Evolutionary conservation across 2,113 vertebrate genomes (phyloP).

Genomic region (Pholis gunnellus): DNA sequence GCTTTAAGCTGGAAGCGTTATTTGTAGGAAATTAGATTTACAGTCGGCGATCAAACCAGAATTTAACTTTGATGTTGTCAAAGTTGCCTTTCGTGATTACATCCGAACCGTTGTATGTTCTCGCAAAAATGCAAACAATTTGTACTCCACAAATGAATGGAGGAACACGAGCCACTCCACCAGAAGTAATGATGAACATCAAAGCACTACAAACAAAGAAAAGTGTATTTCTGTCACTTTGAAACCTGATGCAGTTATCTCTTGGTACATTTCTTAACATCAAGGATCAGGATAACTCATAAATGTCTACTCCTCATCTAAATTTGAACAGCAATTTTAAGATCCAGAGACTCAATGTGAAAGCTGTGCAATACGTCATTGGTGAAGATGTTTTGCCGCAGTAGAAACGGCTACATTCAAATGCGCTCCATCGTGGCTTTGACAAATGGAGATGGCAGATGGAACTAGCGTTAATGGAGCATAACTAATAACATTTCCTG

Average conservation of each 20-base stretch:
- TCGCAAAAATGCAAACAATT: conserved; percentile 1
- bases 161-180: background rate
- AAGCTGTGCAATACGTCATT: background rate
- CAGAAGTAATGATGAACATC: background rate
- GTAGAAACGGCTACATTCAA: background rate
- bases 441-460: background rate
- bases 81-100: conserved; percentile 30
- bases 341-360: background rate
- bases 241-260: background rate
- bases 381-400: background rate
- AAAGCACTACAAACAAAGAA: background rate
- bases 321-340: background rate
- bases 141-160: conserved; percentile 15
- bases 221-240: background rate
- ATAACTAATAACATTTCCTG: background rate
- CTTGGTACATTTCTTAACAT: background rate
- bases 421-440: background rate
- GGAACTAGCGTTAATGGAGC: background rate
- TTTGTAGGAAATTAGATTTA: conserved; percentile 69
- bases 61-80: conserved; percentile 64
- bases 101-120: conserved; percentile 27
- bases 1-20: conserved; percentile 46
- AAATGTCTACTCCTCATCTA: background rate
- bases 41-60: conserved; percentile 62
- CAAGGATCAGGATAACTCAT: background rate